Evolutionary conservation across 2,888 invertebrate species (phyloP), one percentile per base, ranked within the genome.

Genomic region (Parascotia fuliginaria): DNA sequence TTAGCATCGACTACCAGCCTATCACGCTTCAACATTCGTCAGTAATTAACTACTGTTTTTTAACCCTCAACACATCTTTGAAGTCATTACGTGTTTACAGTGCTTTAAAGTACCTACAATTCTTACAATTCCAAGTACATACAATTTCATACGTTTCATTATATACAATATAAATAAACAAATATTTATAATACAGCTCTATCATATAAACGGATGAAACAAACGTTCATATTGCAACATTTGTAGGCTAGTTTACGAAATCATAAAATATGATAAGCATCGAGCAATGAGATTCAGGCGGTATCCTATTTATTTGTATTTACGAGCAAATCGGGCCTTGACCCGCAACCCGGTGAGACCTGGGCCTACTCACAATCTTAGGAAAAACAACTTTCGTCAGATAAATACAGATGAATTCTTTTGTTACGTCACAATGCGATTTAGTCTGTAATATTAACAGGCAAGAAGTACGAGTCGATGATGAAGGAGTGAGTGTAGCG

Each of bases 221-320:
- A 79, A 72, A 70, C 65, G 68, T 75, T 77, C 75, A 81, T 86
- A 86, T 75, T 75, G 75, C 67, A 77, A 77, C 77, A 81, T 78
- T 83, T 79, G 79, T 77, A 76, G 70, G 80, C 72, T 77, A 81
- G 81, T 84, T 84, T 81, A 83, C 80, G 75, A 73, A 82, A 81
- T 75, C 78, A 84, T 88, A 87, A 89, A 87, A 86, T 84, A 87
- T 85, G 88, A 89, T 89, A 87, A 87, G 79, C 77, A 87, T 87
- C 85, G 71, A 73, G 70, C 82, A 84, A 85, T 81, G 82, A 83
- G 81, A 85, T 83, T 83, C 85, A 79, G 82, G 70, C 79, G 76
- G 80, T 78, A 78, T 81, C 81, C 81, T 80, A 85, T 88, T 85
- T 88, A 85, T 86, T 87, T 82, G 84, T 88, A 87, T 88, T 89